A percentile compares a stretch with the other conserved stretches of the same genome.
phyloP scores from a whole-genome alignment of 2,797 vertebrate genomes.

The Enteromius radiatus region DNA sequence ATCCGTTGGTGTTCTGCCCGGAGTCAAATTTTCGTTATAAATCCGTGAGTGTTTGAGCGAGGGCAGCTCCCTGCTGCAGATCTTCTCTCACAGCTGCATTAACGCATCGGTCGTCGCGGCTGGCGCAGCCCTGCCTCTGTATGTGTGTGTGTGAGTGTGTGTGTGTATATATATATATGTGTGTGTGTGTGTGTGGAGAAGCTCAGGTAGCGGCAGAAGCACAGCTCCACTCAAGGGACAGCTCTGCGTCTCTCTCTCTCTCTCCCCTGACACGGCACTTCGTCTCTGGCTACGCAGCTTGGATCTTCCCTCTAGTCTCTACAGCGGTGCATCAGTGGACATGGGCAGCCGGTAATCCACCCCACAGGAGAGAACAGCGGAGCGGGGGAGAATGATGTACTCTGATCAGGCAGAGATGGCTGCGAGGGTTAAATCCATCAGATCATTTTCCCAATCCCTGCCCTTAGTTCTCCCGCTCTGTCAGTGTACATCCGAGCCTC shows the following conservation, averaged over 20 bases:
- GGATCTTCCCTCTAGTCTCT: constrained; percentile 53
- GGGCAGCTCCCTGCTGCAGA: constrained; percentile 63
- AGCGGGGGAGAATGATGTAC: constrained; percentile 52
- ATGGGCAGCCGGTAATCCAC: constrained; percentile 69
- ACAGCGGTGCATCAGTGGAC: constrained; percentile 61
- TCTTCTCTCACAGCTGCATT: constrained; percentile 59
- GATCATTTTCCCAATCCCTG: constrained; percentile 55
- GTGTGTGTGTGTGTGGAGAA: constrained; percentile 32
- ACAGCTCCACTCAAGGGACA: constrained; percentile 46
- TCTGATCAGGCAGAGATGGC: constrained; percentile 45
- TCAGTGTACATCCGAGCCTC: constrained; percentile 60
- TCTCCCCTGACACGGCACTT: constrained; percentile 50
- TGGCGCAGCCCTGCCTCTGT: constrained; percentile 67
- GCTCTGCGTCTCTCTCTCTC: constrained; percentile 58
- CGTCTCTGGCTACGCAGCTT: constrained; percentile 31
- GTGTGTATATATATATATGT: constrained; percentile 65
- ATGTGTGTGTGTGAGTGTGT: constrained; percentile 74
- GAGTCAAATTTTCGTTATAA: constrained; percentile 49
- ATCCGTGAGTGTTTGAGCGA: constrained; percentile 53
- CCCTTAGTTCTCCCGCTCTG: constrained; percentile 56
- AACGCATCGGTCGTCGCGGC: constrained; percentile 55
- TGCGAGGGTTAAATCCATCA: constrained; percentile 42
- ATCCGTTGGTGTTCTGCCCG: constrained; percentile 14
- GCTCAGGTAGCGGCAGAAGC: constrained; percentile 66
- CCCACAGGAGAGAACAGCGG: constrained; percentile 51